Base-by-base conservation (phyloP, 1,140 invertebrate species). In the Drosophila sturtevanti region DNA sequence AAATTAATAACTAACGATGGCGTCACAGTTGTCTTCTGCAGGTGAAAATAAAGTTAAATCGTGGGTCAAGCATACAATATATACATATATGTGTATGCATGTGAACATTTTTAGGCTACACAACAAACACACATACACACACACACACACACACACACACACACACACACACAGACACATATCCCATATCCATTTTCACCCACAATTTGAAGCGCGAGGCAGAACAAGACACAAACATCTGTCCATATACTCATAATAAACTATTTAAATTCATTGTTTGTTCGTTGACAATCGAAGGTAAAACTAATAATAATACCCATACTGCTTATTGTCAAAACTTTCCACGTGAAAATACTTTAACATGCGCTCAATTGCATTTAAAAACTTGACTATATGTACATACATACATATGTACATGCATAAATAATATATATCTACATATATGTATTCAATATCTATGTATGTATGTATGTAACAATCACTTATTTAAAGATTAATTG, bases 181-280 rank as follows among this genome's bases (percentile, higher is more conserved):
- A n/a, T n/a, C 41, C 6, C 14, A 7, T 1, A 44, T 7, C 24
- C 52, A 81, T 81, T 72, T 62, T 87, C 67, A 71, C 73, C 78
- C 68, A 86, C 61, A 48, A 18, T 75, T 77, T 27, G 31, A 52
- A 11, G 18, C 34, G n/a, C 52, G 18, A 14, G 14, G 22, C 35
- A 59, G 38, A 31, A 16, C 14, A 56, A 37, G 27, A 74, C 27
- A 48, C 61, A 35, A 44, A 37, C 75, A 78, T 35, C 76, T 87
- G 82, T 22, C 37, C 38, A 27, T 41, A 41, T 84, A 73, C 84
- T 61, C 82, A 87, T 71, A 44, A 87, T 87, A 71, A 89, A 79
- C 74, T 73, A 89, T 89, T 77, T 72, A 72, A 68, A 59, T 70
- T 75, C 55, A 34, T 21, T n/a, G 10, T 31, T 7, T 37, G 34